Percentiles rank a stretch among this genome's conserved stretches.
Evolutionary conservation across 2,797 vertebrate species (phyloP).

Genomic region (Amblyopsis hoosieri): DNA sequence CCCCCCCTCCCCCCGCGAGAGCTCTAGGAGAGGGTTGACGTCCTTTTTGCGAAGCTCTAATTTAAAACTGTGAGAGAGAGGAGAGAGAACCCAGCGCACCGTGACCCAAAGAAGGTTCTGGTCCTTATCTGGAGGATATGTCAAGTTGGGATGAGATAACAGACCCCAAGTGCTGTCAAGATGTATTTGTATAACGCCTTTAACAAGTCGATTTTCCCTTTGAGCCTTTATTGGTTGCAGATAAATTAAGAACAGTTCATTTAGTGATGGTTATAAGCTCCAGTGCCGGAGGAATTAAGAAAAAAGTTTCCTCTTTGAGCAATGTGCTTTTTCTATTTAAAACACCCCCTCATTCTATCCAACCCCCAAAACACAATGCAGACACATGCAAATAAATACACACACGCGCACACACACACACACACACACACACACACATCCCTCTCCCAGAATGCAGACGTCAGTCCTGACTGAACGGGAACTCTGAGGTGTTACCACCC

Average conservation of each 20-base stretch:
- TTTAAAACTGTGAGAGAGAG: conserved; percentile 38
- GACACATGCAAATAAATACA: neutral
- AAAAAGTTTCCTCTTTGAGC: conserved; percentile 21
- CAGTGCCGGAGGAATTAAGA: neutral
- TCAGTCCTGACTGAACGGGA: conserved; percentile 40
- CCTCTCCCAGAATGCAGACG: conserved; percentile 12
- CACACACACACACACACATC: conserved; percentile 11
- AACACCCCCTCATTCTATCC: conserved; percentile 18
- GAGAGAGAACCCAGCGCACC: conserved; percentile 23
- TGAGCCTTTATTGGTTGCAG: conserved; percentile 2
- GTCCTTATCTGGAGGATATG: conserved; percentile 7
- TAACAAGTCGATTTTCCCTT: conserved; percentile 3
- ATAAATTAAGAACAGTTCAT: conserved; percentile 37
- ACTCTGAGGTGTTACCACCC: conserved; percentile 64
- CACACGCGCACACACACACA: conserved; percentile 1
- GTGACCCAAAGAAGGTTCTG: conserved; percentile 25
- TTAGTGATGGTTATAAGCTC: conserved; percentile 1
- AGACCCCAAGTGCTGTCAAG: conserved; percentile 3
- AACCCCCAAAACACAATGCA: neutral
- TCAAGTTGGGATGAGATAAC: neutral
- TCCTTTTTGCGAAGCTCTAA: conserved; percentile 45
- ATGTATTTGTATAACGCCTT: conserved; percentile 17
- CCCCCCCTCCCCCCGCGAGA: conserved; percentile 41
- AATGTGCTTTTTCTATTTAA: conserved; percentile 51
- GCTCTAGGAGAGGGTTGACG: conserved; percentile 47